Conservation (phyloP, 2,888 invertebrate genomes). For the Phlogophora meticulosa region DNA sequence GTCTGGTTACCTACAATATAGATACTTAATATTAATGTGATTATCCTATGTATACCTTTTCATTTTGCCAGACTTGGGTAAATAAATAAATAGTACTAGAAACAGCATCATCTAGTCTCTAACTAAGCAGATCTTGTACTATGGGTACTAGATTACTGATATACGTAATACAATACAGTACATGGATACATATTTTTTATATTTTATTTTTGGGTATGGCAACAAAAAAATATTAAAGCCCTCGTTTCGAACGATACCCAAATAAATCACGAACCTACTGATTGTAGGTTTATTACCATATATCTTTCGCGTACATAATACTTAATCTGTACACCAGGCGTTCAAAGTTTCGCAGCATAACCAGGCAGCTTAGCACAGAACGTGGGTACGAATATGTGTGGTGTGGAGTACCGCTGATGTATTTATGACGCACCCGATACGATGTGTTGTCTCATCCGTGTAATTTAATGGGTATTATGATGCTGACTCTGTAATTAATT, state of each 20-base stretch:
- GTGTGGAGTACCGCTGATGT: constrained; percentile 80
- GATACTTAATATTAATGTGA: no score
- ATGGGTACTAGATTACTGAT: no score
- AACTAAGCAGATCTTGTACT: no score
- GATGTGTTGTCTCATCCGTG: constrained; percentile 79
- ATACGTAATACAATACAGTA: no score
- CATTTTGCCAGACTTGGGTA: no score
- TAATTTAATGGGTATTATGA: constrained; percentile 85
- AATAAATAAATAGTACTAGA: no score
- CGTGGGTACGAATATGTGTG: constrained; percentile 53
- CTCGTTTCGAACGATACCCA: not conserved
- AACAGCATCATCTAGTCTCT: no score
- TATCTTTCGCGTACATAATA: constrained; percentile 7
- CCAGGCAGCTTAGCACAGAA: constrained; percentile 46
- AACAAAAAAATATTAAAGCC: not conserved
- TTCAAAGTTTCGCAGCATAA: constrained; percentile 51
- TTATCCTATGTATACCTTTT: no score
- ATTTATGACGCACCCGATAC: constrained; percentile 79
- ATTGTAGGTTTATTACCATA: not conserved
- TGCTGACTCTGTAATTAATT: constrained; percentile 78
- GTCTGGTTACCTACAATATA: constrained; percentile 14
- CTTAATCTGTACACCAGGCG: constrained; percentile 26
- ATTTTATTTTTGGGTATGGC: no score
- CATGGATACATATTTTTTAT: no score
- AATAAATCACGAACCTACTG: not conserved